phyloP scores from a whole-genome alignment of 1,140 invertebrate genomes.

The Bacillus rossius region DNA sequence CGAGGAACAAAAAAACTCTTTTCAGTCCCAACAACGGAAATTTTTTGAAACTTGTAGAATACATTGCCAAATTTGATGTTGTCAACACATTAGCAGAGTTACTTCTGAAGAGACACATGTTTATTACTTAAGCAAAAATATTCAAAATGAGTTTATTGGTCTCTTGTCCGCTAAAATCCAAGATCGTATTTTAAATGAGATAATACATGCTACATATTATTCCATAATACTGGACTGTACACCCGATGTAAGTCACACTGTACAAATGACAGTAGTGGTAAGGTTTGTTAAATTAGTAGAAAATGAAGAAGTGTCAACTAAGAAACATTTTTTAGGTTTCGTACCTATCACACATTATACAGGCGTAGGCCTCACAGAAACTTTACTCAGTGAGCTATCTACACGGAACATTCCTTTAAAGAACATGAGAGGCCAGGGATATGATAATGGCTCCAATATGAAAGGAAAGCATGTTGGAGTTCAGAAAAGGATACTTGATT shows the following conservation, averaged over 20 bases:
- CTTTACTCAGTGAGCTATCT: slow-evolving; percentile 18
- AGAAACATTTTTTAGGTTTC: slow-evolving; percentile 23
- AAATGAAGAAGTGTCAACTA: neutral
- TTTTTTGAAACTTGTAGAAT: slow-evolving; percentile 15
- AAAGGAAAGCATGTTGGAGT: slow-evolving; percentile 24
- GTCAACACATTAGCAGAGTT: slow-evolving; percentile 12
- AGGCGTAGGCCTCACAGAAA: slow-evolving; percentile 13
- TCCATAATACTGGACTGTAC: slow-evolving; percentile 28
- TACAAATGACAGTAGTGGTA: slow-evolving; percentile 26
- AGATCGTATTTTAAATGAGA: slow-evolving; percentile 7
- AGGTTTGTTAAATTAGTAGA: slow-evolving; percentile 14
- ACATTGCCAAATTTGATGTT: slow-evolving; percentile 16
- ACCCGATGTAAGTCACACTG: slow-evolving; percentile 22
- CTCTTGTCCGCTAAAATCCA: slow-evolving; percentile 6
- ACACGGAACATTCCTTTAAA: slow-evolving; percentile 17
- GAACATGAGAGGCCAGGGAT: slow-evolving; percentile 31
- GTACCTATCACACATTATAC: slow-evolving; percentile 9
- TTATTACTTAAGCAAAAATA: slow-evolving; percentile 12
- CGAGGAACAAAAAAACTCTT: slow-evolving; percentile 19
- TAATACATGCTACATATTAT: slow-evolving; percentile 21
- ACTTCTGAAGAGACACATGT: slow-evolving; percentile 1
- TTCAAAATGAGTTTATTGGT: slow-evolving; percentile 13
- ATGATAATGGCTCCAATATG: slow-evolving; percentile 38
- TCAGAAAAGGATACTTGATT: slow-evolving; percentile 21
- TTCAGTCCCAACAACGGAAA: slow-evolving; percentile 3